Percentiles rank a stretch among this genome's conserved stretches.
phyloP scores from a whole-genome alignment of 2,888 invertebrate genomes.

The Molorchus minor region DNA sequence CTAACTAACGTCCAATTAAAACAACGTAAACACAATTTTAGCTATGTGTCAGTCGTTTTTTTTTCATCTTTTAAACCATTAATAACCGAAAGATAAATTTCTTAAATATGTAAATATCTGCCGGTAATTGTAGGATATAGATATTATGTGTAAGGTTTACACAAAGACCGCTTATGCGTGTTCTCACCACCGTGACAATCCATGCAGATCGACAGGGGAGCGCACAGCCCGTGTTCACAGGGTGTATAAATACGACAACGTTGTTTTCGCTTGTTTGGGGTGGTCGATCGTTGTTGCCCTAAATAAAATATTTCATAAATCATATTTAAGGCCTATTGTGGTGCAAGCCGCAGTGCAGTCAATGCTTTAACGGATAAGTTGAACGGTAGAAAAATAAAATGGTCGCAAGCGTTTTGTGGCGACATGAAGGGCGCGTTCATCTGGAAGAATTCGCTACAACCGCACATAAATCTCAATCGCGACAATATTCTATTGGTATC shows the following conservation, averaged over 20 bases:
- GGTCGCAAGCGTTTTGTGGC: conserved; percentile 30
- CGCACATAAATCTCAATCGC: conserved; percentile 8
- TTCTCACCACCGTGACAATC: conserved; percentile 50
- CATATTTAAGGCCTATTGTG: conserved; percentile 62
- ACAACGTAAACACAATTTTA: too few species aligned
- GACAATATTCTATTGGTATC: not conserved
- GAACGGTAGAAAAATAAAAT: conserved; percentile 38
- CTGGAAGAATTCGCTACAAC: conserved; percentile 31
- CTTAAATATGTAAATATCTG: conserved; percentile 40
- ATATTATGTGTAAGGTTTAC: conserved; percentile 46
- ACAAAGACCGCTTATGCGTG: conserved; percentile 37
- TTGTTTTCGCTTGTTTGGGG: conserved; percentile 58
- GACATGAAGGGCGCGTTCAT: conserved; percentile 36
- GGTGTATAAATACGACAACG: conserved; percentile 48
- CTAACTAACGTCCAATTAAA: too few species aligned
- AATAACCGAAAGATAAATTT: conserved; percentile 38
- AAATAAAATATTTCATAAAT: conserved; percentile 63
- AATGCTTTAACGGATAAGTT: conserved; percentile 56
- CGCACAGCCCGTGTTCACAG: conserved; percentile 44
- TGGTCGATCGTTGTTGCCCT: conserved; percentile 56
- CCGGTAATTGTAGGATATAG: conserved; percentile 45
- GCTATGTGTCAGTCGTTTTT: too few species aligned
- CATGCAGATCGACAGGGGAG: conserved; percentile 35
- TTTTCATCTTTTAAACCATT: too few species aligned
- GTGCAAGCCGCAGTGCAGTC: conserved; percentile 43